Evolutionary conservation across 2,797 vertebrate species (phyloP).

Genomic region (Gymnoscopelus microlampas): DNA sequence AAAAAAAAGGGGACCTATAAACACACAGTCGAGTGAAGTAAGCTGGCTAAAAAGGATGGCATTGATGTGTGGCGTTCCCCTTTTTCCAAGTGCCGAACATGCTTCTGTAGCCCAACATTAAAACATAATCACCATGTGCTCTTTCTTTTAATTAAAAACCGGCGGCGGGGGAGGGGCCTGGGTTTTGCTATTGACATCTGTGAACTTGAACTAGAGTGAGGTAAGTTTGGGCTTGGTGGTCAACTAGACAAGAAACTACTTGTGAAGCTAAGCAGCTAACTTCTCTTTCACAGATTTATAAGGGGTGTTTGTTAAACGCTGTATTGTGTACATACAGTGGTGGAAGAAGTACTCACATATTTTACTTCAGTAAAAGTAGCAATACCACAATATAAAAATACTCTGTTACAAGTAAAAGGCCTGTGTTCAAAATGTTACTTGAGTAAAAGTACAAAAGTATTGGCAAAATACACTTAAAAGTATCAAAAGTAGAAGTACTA

Average conservation of each 20-base stretch:
- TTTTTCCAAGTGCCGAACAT: conserved; percentile 30
- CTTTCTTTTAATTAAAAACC: conserved; percentile 63
- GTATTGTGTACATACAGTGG: neutral
- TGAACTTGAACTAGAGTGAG: conserved; percentile 40
- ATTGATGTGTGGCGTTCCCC: conserved; percentile 61
- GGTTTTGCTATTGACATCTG: conserved; percentile 64
- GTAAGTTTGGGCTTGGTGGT: conserved; percentile 11
- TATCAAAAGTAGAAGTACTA: too few species aligned
- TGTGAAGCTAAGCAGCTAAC: neutral
- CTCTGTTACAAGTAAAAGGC: too few species aligned
- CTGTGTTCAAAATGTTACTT: too few species aligned
- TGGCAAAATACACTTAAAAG: too few species aligned
- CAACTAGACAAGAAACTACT: conserved; percentile 11
- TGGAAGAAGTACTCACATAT: too few species aligned
- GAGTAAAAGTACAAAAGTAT: too few species aligned
- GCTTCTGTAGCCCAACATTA: conserved; percentile 60
- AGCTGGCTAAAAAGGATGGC: conserved; percentile 50
- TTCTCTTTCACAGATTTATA: conserved; percentile 7
- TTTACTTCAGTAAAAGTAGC: too few species aligned
- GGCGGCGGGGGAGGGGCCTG: conserved; percentile 31
- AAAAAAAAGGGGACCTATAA: conserved; percentile 67
- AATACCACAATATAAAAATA: too few species aligned
- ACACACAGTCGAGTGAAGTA: conserved; percentile 59
- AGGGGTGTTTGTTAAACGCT: conserved; percentile 2
- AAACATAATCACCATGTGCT: conserved; percentile 70